These are phyloP conservation scores for Dascyllus trimaculatus DNA, from an alignment of 2,113 vertebrate species.

Conservation along the genomic window DNA sequence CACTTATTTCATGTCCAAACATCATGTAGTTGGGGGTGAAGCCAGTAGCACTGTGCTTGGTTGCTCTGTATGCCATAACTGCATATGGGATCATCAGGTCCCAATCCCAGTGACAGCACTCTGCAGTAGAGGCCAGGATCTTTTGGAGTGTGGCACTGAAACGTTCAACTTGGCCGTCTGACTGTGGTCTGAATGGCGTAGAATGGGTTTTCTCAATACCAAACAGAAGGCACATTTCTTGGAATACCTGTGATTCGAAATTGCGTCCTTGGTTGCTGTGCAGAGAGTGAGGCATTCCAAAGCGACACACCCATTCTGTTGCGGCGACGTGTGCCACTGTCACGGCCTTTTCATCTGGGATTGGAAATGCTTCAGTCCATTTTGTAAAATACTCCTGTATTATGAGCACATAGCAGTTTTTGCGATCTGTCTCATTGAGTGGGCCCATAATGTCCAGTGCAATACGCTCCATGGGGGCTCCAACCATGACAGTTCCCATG, in stretches of 20 bases:
- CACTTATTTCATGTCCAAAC: slow-evolving; percentile 2
- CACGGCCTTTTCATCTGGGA: slow-evolving; percentile 13
- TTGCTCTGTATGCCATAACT: neutral
- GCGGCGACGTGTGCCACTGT: slow-evolving; percentile 26
- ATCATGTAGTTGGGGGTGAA: neutral
- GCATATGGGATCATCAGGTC: slow-evolving; percentile 18
- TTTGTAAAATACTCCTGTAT: slow-evolving; percentile 61
- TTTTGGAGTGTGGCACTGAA: slow-evolving; percentile 61
- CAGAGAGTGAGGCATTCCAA: slow-evolving; percentile 1
- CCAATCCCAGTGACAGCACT: slow-evolving; percentile 51
- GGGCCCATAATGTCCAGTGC: slow-evolving; percentile 45
- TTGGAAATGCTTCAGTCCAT: slow-evolving; percentile 25
- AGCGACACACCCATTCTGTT: slow-evolving; percentile 45
- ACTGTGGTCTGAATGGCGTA: slow-evolving; percentile 26
- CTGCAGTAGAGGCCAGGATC: slow-evolving; percentile 30
- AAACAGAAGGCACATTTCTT: no score
- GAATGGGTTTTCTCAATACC: slow-evolving; percentile 36
- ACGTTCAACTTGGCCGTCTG: slow-evolving; percentile 13
- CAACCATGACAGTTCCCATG: slow-evolving; percentile 27
- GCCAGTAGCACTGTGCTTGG: neutral
- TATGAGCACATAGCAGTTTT: slow-evolving; percentile 24
- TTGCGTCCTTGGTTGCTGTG: no score
- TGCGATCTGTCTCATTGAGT: slow-evolving; percentile 21
- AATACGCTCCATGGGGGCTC: slow-evolving; percentile 32
- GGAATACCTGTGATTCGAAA: no score